These are phyloP conservation scores for Hormaphis cornu DNA, from an alignment of 1,140 invertebrate genomes.

Conservation along the genomic window DNA sequence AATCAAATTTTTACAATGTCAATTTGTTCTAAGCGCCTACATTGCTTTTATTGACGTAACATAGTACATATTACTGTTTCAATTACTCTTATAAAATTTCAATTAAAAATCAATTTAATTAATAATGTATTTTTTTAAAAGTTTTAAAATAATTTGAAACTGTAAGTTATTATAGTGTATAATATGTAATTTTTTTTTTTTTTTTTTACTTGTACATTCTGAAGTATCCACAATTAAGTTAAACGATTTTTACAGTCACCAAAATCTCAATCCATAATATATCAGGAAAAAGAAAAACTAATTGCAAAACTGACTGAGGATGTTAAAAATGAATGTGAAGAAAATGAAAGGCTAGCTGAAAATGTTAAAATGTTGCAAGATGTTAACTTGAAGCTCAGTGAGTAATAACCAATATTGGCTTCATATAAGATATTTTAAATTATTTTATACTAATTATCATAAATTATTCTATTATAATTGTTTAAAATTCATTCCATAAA, in stretches of 20 bases:
- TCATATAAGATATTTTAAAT: too few relatives aligned
- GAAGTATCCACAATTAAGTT: not conserved
- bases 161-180: not conserved
- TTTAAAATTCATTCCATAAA: too few relatives aligned
- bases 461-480: not conserved
- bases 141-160: too few relatives aligned
- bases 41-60: too few relatives aligned
- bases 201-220: not conserved
- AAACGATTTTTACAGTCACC: conserved; percentile 4
- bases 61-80: too few relatives aligned
- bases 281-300: conserved; percentile 24
- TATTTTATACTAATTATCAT: too few relatives aligned
- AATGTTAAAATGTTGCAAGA: not conserved
- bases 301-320: conserved; percentile 18
- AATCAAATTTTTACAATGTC: too few relatives aligned
- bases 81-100: too few relatives aligned
- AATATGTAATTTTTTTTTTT: not conserved
- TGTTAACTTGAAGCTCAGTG: conserved; percentile 7
- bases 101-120: too few relatives aligned
- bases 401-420: not conserved
- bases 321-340: conserved; percentile 26
- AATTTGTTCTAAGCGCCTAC: too few relatives aligned
- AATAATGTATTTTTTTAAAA: too few relatives aligned
- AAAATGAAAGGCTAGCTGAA: conserved; percentile 11
- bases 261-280: conserved; percentile 15